Evolutionary conservation across 2,797 vertebrate genomes (phyloP).

Genomic region (Microctenopoma steveboyesi): DNA sequence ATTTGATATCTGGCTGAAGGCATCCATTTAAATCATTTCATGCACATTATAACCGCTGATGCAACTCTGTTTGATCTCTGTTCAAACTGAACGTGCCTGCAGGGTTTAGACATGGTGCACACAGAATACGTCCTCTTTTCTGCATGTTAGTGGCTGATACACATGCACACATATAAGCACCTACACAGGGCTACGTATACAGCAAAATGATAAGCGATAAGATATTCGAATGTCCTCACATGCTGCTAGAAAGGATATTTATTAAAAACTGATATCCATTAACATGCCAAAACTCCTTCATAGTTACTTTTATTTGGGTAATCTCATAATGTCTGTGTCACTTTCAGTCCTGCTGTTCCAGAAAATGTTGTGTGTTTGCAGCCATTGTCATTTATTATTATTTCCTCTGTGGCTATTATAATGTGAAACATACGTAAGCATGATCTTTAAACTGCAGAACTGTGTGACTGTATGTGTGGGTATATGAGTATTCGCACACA

Average conservation of each 20-base stretch:
- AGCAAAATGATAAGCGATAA: background rate
- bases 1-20: slow-evolving; percentile 46
- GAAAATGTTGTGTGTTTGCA: slow-evolving; percentile 45
- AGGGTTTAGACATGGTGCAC: slow-evolving; percentile 44
- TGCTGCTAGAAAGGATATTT: too few relatives aligned
- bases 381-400: slow-evolving; percentile 44
- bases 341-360: slow-evolving; percentile 31
- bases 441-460: slow-evolving; percentile 58
- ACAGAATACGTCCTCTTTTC: slow-evolving; percentile 19
- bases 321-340: slow-evolving; percentile 7
- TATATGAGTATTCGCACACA: slow-evolving; percentile 28
- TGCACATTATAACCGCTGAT: slow-evolving; percentile 49
- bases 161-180: slow-evolving; percentile 2
- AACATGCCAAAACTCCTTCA: background rate
- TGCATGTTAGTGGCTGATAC: slow-evolving; percentile 11
- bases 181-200: background rate
- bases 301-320: slow-evolving; percentile 23
- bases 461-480: slow-evolving; percentile 21
- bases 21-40: slow-evolving; percentile 49
- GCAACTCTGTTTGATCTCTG: slow-evolving; percentile 59
- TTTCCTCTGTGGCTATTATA: slow-evolving; percentile 62
- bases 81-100: slow-evolving; percentile 50
- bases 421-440: slow-evolving; percentile 61
- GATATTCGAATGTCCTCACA: slow-evolving; percentile 1
- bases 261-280: background rate